These are phyloP conservation scores for Cheilosia scutellata DNA, from an alignment of 2,888 invertebrate species.

Conservation along the genomic window DNA sequence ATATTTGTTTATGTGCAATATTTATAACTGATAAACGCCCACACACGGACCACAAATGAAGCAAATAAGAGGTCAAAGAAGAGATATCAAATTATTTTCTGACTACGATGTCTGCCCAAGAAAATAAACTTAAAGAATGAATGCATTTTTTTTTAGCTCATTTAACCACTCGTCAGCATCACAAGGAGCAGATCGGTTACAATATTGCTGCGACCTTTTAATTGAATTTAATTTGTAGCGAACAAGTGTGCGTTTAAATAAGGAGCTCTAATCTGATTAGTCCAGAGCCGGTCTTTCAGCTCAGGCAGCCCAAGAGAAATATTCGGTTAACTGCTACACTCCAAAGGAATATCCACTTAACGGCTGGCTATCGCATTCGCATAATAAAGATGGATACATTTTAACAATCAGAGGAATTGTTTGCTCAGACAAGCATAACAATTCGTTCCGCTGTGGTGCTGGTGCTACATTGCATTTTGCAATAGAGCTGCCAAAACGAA, in stretches of 20 bases:
- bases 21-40: neutral
- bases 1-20: slow-evolving; percentile 4
- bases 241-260: neutral
- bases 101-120: neutral
- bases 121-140: neutral
- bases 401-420: too few species aligned
- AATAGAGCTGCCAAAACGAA: too few species aligned
- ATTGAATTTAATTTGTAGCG: slow-evolving; percentile 7
- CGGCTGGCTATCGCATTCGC: too few species aligned
- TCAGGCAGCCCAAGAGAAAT: too few species aligned
- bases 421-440: too few species aligned
- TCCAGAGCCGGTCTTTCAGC: too few species aligned
- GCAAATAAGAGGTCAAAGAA: neutral
- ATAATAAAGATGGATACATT: too few species aligned
- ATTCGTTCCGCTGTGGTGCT: too few species aligned
- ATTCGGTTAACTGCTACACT: too few species aligned
- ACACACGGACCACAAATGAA: neutral
- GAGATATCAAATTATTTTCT: neutral
- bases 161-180: too few species aligned
- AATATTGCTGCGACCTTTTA: slow-evolving; percentile 14
- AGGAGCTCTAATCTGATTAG: neutral
- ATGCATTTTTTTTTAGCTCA: neutral
- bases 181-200: neutral
- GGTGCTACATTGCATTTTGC: too few species aligned
- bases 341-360: too few species aligned